Base-by-base conservation (phyloP, 2,888 invertebrate species). In the Oscheius sp. region DNA sequence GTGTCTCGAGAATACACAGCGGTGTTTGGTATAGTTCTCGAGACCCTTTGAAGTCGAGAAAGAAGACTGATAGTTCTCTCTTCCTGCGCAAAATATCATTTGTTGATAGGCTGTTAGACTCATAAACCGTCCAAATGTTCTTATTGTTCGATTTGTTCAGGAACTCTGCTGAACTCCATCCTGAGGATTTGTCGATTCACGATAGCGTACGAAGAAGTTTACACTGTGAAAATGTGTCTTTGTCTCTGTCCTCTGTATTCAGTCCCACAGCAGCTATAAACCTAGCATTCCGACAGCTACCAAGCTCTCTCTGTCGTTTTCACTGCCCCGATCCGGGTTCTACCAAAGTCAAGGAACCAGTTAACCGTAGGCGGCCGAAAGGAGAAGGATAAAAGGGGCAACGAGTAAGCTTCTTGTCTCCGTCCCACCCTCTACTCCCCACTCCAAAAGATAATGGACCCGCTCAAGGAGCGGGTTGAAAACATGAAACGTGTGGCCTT, bases 401-500 rank as follows among this genome's bases (percentile, higher is more conserved):
- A 29, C 29, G n/a, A 21, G n/a, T 53, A 53, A 21, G 53, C 29
- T 21, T 3, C 29, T 53, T 29, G 53, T 53, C 50, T 50, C 53
- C 53, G 29, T 53, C 53, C 29, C 53, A n/a, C 53, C 29, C 53
- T 10, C 53, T 53, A n/a, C 53, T 21, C 29, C 53, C 10, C 21
- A 21, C 53, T 53, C 42, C 7, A 42, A 42, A 42, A 42, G 42
- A 53, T 53, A 53, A 29, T 53, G 53, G 53, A n/a, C 53, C n/a
- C 53, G 53, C 29, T 53, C 42, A 42, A 42, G 42, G 42, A 42
- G 42, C 42, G 42, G 42, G 42, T 42, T 42, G 42, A 42, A 42
- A 42, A 42, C 42, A 87, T 87, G 87, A 86, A 88, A 47, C 84
- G 87, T 57, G 86, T 88, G 82, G 88, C 88, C 75, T 88, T 88